These are phyloP conservation scores for Hanleya hanleyi DNA, from an alignment of 2,888 invertebrate species.

Conservation along the genomic window DNA sequence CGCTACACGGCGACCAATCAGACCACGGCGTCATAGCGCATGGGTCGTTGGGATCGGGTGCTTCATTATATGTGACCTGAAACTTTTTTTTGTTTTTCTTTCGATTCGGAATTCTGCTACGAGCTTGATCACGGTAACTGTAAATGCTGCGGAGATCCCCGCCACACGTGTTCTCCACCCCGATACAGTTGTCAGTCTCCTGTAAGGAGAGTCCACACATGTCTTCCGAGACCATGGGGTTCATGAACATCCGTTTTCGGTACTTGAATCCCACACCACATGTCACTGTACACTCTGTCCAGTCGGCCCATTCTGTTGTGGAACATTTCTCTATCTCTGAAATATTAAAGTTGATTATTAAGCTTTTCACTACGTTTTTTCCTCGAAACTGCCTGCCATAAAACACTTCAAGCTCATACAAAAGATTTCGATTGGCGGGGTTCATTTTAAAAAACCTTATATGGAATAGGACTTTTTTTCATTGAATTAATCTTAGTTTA, in stretches of 20 bases:
- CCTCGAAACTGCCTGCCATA: background rate
- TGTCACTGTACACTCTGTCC: slow-evolving; percentile 75
- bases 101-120: background rate
- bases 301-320: slow-evolving; percentile 75
- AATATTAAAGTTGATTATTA: slow-evolving; percentile 18
- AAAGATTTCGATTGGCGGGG: too few relatives aligned
- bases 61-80: slow-evolving; percentile 53
- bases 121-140: background rate
- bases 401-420: too few relatives aligned
- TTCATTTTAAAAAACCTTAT: too few relatives aligned
- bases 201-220: slow-evolving; percentile 61
- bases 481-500: too few relatives aligned
- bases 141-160: slow-evolving; percentile 3
- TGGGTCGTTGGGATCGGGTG: slow-evolving; percentile 54
- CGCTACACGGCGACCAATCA: slow-evolving; percentile 87
- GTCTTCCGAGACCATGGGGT: slow-evolving; percentile 55
- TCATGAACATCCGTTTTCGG: slow-evolving; percentile 75
- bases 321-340: slow-evolving; percentile 77
- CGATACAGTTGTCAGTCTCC: slow-evolving; percentile 68
- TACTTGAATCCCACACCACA: slow-evolving; percentile 80
- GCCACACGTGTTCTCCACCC: slow-evolving; percentile 36
- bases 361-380: background rate
- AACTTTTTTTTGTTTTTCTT: slow-evolving; percentile 45
- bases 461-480: too few relatives aligned
- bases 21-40: slow-evolving; percentile 85